Evolutionary conservation across 1,140 invertebrate genomes (phyloP), one percentile per base, ranked within the genome.

Genomic region (Ceratina japonica): DNA sequence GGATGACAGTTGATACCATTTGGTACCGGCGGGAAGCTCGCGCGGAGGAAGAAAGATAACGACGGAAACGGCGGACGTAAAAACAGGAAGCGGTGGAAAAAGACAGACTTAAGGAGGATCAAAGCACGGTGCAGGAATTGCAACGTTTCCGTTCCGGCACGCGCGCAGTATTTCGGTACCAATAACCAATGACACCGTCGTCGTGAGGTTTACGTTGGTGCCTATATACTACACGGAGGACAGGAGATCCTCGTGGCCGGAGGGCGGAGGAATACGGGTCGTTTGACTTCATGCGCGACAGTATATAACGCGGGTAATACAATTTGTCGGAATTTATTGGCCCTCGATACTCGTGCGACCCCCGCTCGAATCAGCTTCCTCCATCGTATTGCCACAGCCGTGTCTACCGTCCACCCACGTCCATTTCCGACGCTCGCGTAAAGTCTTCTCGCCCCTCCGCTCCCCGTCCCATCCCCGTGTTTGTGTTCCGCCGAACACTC

Each of bases 321-420:
- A 88, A 89, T 89, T 89, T 89, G 87, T 88, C 81, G 81, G 71
- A 89, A 89, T 89, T 89, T 89, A 89, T 89, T 86, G 87, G 82
- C 77, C 64, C 76, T 80, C 79, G 85, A 88, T 89, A 89, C 76
- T 37, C 78, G 70, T 44, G 24, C 68, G 59, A 52, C 52, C 62
- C 75, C 64, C 75, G 64, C 78, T 82, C 79, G 80, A 88, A 89
- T 89, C 87, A 82, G 83, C 82, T 87, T 86, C 82, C 86, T 70
- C 83, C 77, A 84, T 86, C 81, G 82, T 81, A 68, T 61, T 73
- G 72, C 69, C 24, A 20, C 56, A 49, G 20, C 78, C 79, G 59
- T 63, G 71, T 77, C 81, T 77, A 83, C 79, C 74, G 78, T 84
- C 79, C 82, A 61, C 83, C 75, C 66, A 58, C 73, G 66, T 78